Evolutionary conservation across 2,113 vertebrate species (phyloP).

Genomic region (Panurus biarmicus): DNA sequence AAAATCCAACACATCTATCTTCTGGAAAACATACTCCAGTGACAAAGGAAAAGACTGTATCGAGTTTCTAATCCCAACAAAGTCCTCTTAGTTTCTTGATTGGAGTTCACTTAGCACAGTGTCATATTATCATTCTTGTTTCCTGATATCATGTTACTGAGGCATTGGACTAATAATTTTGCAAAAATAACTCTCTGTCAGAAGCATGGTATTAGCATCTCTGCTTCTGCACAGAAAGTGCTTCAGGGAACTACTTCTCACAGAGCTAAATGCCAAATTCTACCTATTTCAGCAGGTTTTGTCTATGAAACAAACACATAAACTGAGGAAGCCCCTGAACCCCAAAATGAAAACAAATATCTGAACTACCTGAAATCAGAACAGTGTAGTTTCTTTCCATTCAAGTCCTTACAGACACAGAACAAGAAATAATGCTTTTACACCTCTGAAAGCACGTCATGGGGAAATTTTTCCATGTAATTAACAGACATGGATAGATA

Average conservation of each 20-base stretch:
- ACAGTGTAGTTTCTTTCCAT: neutral
- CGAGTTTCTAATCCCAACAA: neutral
- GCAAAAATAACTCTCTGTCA: constrained; percentile 19
- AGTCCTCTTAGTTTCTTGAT: neutral
- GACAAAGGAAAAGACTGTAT: neutral
- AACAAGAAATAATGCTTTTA: neutral
- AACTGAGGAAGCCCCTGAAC: neutral
- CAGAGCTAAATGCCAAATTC: neutral
- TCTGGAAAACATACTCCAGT: neutral
- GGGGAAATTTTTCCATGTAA: neutral
- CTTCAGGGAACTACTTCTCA: neutral
- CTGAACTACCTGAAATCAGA: neutral
- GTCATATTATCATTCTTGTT: neutral
- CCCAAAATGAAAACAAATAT: neutral
- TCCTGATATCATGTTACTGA: neutral
- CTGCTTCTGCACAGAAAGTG: neutral
- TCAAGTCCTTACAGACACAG: neutral
- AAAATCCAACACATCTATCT: neutral
- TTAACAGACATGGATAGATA: neutral
- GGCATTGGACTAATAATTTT: neutral
- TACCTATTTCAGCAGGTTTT: neutral
- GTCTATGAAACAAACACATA: neutral
- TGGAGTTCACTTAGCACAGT: neutral
- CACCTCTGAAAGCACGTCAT: neutral
- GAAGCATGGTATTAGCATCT: neutral